Conservation (phyloP, 2,113 vertebrate genomes). For the Crotalus tigris region DNA sequence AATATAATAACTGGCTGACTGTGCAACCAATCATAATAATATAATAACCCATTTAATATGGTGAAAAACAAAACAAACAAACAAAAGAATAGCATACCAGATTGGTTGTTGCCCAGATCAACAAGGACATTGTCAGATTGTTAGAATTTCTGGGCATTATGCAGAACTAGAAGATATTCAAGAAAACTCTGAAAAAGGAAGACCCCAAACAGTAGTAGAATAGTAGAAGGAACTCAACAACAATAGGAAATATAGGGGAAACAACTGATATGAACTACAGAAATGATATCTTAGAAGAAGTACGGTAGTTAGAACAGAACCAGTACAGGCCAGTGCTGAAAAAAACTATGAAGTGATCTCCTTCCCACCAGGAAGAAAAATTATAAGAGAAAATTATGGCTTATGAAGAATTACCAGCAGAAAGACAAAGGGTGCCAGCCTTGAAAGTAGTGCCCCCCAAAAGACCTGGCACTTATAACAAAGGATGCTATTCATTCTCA, state of each 20-base stretch:
- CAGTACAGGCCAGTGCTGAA: not conserved
- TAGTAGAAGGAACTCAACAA: not conserved
- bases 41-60: not conserved
- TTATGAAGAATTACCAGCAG: not conserved
- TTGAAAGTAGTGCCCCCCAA: not conserved
- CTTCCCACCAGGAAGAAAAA: not conserved
- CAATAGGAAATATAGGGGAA: not conserved
- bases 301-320: not conserved
- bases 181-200: not conserved
- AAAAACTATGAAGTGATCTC: not conserved
- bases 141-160: not conserved
- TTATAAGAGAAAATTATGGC: not conserved
- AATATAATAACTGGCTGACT: not conserved
- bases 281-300: not conserved
- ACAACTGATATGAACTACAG: not conserved
- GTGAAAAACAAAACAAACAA: not conserved
- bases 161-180: not conserved
- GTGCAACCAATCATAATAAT: not conserved
- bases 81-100: not conserved
- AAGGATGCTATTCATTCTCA: not conserved
- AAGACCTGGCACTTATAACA: not conserved
- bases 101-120: not conserved
- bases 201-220: not conserved
- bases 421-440: not conserved
- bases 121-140: not conserved